phyloP scores from a whole-genome alignment of 2,888 invertebrate genomes.

The Acleris literana region DNA sequence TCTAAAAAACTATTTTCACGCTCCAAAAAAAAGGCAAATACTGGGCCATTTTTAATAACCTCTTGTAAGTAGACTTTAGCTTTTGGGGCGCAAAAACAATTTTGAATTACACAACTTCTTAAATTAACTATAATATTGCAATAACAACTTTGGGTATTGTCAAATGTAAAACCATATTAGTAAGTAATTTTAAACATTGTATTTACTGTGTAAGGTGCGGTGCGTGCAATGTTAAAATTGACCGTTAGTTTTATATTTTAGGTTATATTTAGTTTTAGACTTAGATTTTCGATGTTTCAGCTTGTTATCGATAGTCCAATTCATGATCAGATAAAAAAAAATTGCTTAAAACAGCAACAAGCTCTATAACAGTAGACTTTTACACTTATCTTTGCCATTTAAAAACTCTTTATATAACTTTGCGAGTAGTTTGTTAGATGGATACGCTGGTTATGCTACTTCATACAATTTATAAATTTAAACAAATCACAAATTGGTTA shows the following conservation, averaged over 20 bases:
- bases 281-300: conserved; percentile 56
- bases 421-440: background rate
- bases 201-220: conserved; percentile 33
- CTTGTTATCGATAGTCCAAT: conserved; percentile 61
- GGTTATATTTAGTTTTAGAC: conserved; percentile 15
- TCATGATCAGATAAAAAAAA: conserved; percentile 62
- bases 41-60: too few species aligned
- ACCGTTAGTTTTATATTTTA: conserved; percentile 17
- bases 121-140: background rate
- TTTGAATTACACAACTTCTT: conserved; percentile 3
- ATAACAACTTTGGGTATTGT: background rate
- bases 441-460: conserved; percentile 5
- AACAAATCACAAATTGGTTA: conserved; percentile 57
- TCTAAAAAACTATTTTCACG: conserved; percentile 6
- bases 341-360: conserved; percentile 72
- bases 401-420: background rate
- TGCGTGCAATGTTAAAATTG: conserved; percentile 30
- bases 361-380: conserved; percentile 42
- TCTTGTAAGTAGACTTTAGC: background rate
- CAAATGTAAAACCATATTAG: background rate
- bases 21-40: background rate
- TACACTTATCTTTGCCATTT: conserved; percentile 39
- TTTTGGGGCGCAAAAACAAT: conserved; percentile 5
- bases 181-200: background rate
- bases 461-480: conserved; percentile 15